A percentile compares a stretch with the other conserved stretches of the same genome.
Conservation (phyloP, 1,140 invertebrate species). For the Laupala kohalensis region DNA sequence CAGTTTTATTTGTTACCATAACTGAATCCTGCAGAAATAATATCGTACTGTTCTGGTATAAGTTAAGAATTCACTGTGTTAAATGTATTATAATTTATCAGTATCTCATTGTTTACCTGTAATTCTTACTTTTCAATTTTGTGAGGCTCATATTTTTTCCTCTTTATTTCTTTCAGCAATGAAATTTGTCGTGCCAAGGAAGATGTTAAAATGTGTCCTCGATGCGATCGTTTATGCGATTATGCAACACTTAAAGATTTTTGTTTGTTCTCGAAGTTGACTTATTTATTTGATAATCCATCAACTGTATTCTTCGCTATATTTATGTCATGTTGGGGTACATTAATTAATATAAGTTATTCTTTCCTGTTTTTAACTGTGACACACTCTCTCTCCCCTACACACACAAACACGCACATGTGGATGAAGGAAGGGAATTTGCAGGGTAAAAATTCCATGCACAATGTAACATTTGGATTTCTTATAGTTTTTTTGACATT, state of each 20-base stretch:
- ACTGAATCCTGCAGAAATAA: too few species aligned
- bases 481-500: too few species aligned
- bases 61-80: not conserved
- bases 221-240: conserved; percentile 71
- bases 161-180: conserved; percentile 38
- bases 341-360: too few species aligned
- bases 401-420: too few species aligned
- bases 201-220: conserved; percentile 64
- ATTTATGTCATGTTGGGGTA: conserved; percentile 52
- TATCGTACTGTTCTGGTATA: too few species aligned
- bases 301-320: conserved; percentile 49
- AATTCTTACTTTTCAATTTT: not conserved
- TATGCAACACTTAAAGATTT: conserved; percentile 78
- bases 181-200: conserved; percentile 60
- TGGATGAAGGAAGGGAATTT: too few species aligned
- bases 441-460: too few species aligned
- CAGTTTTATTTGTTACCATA: too few species aligned
- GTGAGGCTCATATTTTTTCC: not conserved
- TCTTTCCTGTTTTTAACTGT: conserved; percentile 5
- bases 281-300: conserved; percentile 53
- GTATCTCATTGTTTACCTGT: too few species aligned
- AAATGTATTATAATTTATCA: too few species aligned
- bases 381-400: not conserved
- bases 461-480: too few species aligned
- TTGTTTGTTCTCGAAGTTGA: conserved; percentile 39